Base-by-base conservation (phyloP, 2,888 invertebrate genomes). In the Amphimallon solstitiale region DNA sequence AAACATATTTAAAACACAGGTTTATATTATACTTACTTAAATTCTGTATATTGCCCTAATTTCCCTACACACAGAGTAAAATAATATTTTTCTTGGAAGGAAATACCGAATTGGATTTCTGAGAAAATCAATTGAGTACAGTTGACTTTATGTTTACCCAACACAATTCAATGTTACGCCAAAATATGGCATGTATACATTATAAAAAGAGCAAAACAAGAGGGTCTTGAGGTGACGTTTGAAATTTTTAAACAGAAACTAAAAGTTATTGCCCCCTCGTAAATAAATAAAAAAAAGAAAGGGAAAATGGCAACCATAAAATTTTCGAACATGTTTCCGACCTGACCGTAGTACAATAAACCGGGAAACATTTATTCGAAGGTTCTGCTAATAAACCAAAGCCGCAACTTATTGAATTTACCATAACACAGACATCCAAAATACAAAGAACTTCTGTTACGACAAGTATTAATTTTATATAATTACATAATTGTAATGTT, bases 291-390 rank as follows among this genome's bases (percentile, higher is more conserved):
- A 35, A 10, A 17, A 17, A 52, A 12, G 54, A 40, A 54, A 54
- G 54, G 35, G 54, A 54, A 54, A 54, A 21, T 54, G 37, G 54
- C 38, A 54, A 54, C 54, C 54, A 38, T 54, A 54, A 54, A 54
- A 14, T 38, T 34, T 38, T 38, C 1, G 40, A 19, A 12, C 6
- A 21, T 7, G 17, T 6, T 12, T 14, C 5, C 7, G 29, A 29
- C 29, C 17, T 2, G 43, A 17, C 14, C 21, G 12, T 19, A 35
- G 12, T 37, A 19, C 14, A 40, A 21, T 38, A 54, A 54, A 38
- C 17, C 15, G n/a, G 19, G 7, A 21, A 21, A n/a, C 3, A 52
- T 37, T n/a, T n/a, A n/a, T 0, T 3, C 4, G 7, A 43, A 14
- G 15, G 9, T 52, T 35, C 9, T 35, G 52, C 17, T 19, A 52